Base-by-base conservation (phyloP, 1,140 invertebrate genomes). In the Drosophila repleta region DNA sequence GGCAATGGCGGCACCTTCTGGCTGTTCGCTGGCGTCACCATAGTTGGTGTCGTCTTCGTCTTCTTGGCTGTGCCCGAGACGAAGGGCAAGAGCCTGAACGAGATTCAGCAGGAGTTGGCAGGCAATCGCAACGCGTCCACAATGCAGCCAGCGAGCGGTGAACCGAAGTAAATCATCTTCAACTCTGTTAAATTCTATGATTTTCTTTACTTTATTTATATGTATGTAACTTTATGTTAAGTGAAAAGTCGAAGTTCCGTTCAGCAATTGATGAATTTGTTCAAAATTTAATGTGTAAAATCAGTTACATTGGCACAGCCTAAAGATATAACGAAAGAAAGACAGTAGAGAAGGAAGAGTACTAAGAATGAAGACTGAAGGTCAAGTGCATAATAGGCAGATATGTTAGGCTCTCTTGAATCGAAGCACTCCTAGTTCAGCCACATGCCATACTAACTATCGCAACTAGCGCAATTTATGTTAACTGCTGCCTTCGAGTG, bases 31-130 rank as follows among this genome's bases (percentile, higher is more conserved):
- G 94, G 92, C 3, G 92, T 97, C 48, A 95, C 96, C 57, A 89
- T 94, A 0, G 2, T 96, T 10, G 96, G 96, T 6, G 93, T 94
- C 29, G 53, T 96, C 3, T 96, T 98, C 73, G 94, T 97, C n/a
- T 94, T 94, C 71, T 93, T 96, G 46, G 90, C 96, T 15, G 94
- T 98, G 5, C 96, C 97, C 0, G 97, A 99, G 92, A 98, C 97
- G 0, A 98, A 98, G 92, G 97, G 97, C 8, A 97, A 97, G 91
- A 95, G 94, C 39, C 92, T 97, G 4, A 96, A 97, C 55, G 95
- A 98, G 91, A 97, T 98, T 79, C 95, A 96, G 90, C 80, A 91
- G 3, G 92, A 95, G 75, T 90, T 96, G 13, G 92, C 90, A 18
- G 90, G 92, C n/a, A 84, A 90, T 17, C 63, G 83, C 24, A 52